These are phyloP conservation scores for Epicampocera succincta DNA, from an alignment of 2,888 invertebrate genomes.

Conservation along the genomic window DNA sequence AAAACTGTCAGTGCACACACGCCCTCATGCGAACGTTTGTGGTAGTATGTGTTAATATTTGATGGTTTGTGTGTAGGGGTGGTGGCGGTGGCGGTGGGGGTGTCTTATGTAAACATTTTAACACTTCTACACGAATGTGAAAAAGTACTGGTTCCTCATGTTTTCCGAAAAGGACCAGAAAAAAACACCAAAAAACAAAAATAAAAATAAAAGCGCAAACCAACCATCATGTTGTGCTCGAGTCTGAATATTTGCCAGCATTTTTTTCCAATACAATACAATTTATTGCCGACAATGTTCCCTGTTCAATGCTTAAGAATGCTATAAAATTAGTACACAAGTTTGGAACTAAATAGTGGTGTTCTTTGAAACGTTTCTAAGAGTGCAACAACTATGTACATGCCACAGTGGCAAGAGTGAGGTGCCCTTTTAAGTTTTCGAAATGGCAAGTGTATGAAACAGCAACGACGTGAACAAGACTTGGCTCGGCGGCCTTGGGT, in stretches of 20 bases:
- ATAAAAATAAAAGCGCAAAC: neutral
- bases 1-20: neutral
- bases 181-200: neutral
- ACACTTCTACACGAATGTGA: neutral
- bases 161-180: neutral
- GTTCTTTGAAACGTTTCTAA: conserved; percentile 20
- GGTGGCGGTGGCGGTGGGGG: too few species aligned
- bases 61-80: too few species aligned
- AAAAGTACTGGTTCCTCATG: neutral
- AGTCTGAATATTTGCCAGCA: neutral
- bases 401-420: neutral
- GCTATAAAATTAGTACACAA: conserved; percentile 52
- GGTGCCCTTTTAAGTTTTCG: neutral
- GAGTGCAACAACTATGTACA: neutral
- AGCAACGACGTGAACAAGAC: neutral
- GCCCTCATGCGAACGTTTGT: neutral
- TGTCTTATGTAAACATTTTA: conserved; percentile 1
- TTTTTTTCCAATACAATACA: conserved; percentile 12
- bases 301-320: conserved; percentile 31
- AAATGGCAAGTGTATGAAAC: neutral
- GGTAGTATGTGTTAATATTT: too few species aligned
- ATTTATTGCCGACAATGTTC: conserved; percentile 38
- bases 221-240: conserved; percentile 38
- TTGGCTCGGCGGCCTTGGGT: conserved; percentile 30
- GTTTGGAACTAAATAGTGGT: conserved; percentile 47